These are phyloP conservation scores for Cryptocephalus primarius DNA, from an alignment of 2,888 invertebrate species.

Conservation along the genomic window DNA sequence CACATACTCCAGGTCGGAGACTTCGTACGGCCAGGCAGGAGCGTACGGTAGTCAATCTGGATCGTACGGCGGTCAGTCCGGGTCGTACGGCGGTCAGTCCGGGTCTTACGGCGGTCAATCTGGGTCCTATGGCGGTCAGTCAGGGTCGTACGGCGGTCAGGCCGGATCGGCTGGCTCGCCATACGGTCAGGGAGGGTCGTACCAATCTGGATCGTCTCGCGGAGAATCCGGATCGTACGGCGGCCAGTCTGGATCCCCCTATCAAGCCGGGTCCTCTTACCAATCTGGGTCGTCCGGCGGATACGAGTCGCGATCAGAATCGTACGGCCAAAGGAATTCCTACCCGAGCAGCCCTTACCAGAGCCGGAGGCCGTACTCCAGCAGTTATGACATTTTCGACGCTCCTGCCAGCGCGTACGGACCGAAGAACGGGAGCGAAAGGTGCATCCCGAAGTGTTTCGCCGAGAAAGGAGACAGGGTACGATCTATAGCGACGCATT, in stretches of 20 bases:
- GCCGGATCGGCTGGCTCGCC: not conserved
- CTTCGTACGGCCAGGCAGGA: slow-evolving; percentile 1
- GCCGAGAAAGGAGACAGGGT: slow-evolving; percentile 79
- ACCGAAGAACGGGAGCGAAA: slow-evolving; percentile 46
- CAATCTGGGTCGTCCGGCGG: not conserved
- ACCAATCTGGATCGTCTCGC: not conserved
- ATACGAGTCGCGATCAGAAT: not conserved
- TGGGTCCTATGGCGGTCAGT: slow-evolving; percentile 3
- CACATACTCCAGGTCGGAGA: not conserved
- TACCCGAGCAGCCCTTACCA: slow-evolving; percentile 27
- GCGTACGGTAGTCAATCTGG: not conserved
- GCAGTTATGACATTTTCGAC: slow-evolving; percentile 40
- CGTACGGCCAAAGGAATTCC: slow-evolving; percentile 5
- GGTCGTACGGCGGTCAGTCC: slow-evolving; percentile 5
- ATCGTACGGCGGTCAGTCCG: slow-evolving; percentile 4
- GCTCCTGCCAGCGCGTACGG: slow-evolving; percentile 36
- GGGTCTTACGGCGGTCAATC: slow-evolving; percentile 6
- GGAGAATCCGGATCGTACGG: not conserved
- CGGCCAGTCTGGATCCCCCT: slow-evolving; percentile 1
- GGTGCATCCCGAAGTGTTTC: slow-evolving; percentile 76
- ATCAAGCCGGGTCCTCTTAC: not conserved
- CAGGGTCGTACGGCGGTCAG: not conserved
- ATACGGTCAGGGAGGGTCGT: not conserved
- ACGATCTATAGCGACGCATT: slow-evolving; percentile 6
- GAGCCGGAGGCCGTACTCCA: slow-evolving; percentile 30